Evolutionary conservation across 2,888 invertebrate species (phyloP).

Genomic region (Dorcus hopei): DNA sequence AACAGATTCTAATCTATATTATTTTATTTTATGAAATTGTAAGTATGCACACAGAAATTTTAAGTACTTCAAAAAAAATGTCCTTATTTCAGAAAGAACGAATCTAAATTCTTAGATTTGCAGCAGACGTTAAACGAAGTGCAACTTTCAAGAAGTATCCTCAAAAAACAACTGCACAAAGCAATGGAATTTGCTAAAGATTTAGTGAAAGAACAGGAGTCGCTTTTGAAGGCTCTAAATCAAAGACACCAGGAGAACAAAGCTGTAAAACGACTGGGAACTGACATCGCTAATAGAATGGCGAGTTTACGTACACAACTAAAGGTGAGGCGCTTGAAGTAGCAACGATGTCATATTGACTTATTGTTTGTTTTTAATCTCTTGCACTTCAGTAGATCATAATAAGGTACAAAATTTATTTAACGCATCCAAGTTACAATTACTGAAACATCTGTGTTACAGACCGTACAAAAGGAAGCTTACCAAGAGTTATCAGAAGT

Average conservation of each 20-base stretch:
- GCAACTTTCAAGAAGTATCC: conserved; percentile 52
- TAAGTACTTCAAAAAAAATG: not conserved
- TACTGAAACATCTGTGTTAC: conserved; percentile 16
- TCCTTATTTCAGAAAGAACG: conserved; percentile 43
- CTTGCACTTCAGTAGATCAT: too few species aligned
- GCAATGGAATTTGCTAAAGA: conserved; percentile 55
- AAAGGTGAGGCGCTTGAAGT: conserved; percentile 41
- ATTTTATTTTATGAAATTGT: too few species aligned
- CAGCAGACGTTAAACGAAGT: conserved; percentile 50
- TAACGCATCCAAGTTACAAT: not conserved
- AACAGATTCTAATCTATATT: too few species aligned
- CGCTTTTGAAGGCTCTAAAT: conserved; percentile 47
- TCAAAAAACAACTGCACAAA: conserved; percentile 53
- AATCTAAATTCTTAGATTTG: conserved; percentile 49
- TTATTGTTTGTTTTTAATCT: not conserved
- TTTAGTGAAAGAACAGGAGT: conserved; percentile 54
- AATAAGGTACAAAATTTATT: not conserved
- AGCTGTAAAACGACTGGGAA: conserved; percentile 49
- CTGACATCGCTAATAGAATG: conserved; percentile 52
- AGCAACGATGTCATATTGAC: not conserved
- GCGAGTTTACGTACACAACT: conserved; percentile 51
- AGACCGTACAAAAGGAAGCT: conserved; percentile 55
- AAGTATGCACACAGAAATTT: not conserved
- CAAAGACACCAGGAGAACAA: conserved; percentile 44
- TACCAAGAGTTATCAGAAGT: conserved; percentile 53